phyloP scores from a whole-genome alignment of 2,888 invertebrate species.

The Rhagium mordax region DNA sequence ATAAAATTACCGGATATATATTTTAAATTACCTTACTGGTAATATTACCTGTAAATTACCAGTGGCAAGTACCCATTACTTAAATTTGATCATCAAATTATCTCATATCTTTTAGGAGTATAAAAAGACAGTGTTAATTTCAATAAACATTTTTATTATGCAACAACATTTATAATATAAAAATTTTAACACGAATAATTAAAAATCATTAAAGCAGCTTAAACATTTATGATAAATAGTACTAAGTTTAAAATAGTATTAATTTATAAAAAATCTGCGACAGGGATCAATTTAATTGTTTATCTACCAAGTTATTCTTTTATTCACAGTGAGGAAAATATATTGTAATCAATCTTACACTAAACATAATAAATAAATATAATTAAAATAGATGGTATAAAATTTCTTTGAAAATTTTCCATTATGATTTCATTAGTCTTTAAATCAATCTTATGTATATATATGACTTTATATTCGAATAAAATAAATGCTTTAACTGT shows the following conservation, averaged over 20 bases:
- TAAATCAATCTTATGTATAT: no score
- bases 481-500: no score
- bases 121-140: neutral
- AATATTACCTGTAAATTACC: no score
- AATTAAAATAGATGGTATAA: neutral
- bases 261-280: neutral
- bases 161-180: constrained; percentile 37
- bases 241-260: constrained; percentile 2
- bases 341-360: no score
- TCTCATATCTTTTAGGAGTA: neutral
- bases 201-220: constrained; percentile 21
- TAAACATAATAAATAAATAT: neutral
- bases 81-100: no score
- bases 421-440: no score
- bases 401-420: neutral
- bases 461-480: no score
- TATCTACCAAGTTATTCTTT: neutral
- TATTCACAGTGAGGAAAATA: neutral
- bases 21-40: no score
- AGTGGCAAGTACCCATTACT: no score
- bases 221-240: neutral
- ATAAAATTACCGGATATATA: no score
- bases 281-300: neutral
- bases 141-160: constrained; percentile 23
- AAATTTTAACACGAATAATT: constrained; percentile 28